These are phyloP conservation scores for Erithacus rubecula DNA, from an alignment of 2,797 vertebrate genomes.

Conservation along the genomic window DNA sequence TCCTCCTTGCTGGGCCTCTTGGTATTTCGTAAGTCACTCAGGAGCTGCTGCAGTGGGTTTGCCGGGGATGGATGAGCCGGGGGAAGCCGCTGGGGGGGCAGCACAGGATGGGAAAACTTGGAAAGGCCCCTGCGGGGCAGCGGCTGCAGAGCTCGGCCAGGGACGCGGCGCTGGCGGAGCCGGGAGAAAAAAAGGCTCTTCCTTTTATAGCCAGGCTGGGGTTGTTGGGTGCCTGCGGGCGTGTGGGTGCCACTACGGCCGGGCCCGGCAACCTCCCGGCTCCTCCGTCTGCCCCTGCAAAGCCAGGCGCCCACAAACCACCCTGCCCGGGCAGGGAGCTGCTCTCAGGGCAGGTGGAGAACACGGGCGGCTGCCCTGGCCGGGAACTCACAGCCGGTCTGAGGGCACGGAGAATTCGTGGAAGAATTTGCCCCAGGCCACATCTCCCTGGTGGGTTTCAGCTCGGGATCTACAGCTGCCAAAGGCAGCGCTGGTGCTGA, in stretches of 20 bases:
- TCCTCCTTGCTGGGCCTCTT: background rate
- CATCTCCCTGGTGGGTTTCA: background rate
- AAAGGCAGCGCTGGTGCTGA: background rate
- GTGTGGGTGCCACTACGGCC: background rate
- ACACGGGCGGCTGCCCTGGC: background rate
- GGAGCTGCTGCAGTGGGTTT: slow-evolving; percentile 40
- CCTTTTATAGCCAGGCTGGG: slow-evolving; percentile 68
- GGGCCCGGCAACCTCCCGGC: background rate
- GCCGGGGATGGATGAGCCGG: background rate
- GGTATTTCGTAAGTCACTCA: background rate
- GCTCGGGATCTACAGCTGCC: background rate
- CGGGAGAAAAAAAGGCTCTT: background rate
- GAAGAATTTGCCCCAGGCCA: background rate
- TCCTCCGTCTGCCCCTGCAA: background rate
- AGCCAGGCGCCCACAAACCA: background rate
- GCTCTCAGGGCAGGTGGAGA: background rate
- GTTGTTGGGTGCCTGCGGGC: background rate
- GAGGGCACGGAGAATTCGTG: background rate
- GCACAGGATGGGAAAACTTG: background rate
- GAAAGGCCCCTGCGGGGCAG: slow-evolving; percentile 6
- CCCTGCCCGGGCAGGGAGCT: background rate
- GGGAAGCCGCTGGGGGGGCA: background rate
- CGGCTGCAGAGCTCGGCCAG: background rate
- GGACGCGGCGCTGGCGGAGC: background rate
- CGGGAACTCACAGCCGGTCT: rapidly evolving